These are phyloP conservation scores for Anguilla rostrata DNA, from an alignment of 2,113 vertebrate species.

Conservation along the genomic window DNA sequence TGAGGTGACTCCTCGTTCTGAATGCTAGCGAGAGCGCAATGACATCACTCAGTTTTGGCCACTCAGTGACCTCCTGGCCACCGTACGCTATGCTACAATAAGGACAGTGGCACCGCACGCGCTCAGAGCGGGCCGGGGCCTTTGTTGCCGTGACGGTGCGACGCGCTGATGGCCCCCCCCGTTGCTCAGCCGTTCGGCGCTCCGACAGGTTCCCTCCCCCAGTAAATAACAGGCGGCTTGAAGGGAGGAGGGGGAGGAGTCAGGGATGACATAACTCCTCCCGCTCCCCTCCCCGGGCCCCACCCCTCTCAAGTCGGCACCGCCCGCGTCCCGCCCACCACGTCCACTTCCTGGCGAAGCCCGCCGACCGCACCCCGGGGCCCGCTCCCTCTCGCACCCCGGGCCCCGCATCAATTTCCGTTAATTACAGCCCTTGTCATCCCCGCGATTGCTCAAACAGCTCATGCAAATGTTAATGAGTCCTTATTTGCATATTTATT, in stretches of 20 bases:
- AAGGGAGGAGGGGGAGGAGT: slow-evolving; percentile 61
- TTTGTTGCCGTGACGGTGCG: slow-evolving; percentile 47
- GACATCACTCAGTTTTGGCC: slow-evolving; percentile 21
- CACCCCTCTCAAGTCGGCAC: neutral
- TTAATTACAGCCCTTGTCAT: slow-evolving; percentile 98
- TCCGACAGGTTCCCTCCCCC: slow-evolving; percentile 44
- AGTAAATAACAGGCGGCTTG: slow-evolving; percentile 69
- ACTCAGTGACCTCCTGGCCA: slow-evolving; percentile 12
- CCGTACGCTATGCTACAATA: neutral
- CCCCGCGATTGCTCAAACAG: slow-evolving; percentile 98
- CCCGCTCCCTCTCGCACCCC: slow-evolving; percentile 75
- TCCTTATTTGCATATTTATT: slow-evolving; percentile 99
- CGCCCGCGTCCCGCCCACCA: slow-evolving; percentile 55
- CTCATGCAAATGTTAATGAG: slow-evolving; percentile 99
- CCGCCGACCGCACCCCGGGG: neutral
- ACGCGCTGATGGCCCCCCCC: no score
- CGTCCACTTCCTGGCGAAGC: slow-evolving; percentile 75
- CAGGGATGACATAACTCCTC: slow-evolving; percentile 62
- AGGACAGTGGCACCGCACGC: neutral
- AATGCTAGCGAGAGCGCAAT: neutral
- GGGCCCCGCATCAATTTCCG: slow-evolving; percentile 95
- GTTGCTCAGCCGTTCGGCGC: slow-evolving; percentile 48
- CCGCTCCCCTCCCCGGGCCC: slow-evolving; percentile 17
- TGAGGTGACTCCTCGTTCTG: neutral
- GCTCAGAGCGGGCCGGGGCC: neutral